Percentiles rank a stretch among this genome's conserved stretches.
These are phyloP conservation scores for Darevskia nairensis DNA, from an alignment of 2,797 vertebrate species.

Conservation along the genomic window DNA sequence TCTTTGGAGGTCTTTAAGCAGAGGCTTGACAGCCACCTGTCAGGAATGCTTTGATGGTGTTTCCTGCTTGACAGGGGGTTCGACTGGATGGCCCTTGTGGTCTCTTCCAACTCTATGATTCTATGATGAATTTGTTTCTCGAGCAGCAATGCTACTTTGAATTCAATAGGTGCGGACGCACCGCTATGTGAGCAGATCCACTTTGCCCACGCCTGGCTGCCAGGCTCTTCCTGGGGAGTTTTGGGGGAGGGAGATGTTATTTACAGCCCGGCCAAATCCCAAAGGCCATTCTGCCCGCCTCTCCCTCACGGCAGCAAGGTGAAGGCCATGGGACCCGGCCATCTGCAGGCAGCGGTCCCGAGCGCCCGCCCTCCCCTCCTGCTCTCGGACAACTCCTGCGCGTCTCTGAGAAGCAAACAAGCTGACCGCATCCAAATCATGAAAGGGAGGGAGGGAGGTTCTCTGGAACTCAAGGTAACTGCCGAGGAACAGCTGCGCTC, in stretches of 20 bases:
- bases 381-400: conserved; percentile 22
- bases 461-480: conserved; percentile 60
- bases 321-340: conserved; percentile 70
- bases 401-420: conserved; percentile 54
- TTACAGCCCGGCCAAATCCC: background rate
- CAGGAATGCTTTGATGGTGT: too few species aligned
- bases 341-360: conserved; percentile 54
- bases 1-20: too few species aligned
- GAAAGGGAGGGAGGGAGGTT: background rate
- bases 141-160: background rate
- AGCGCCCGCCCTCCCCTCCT: background rate
- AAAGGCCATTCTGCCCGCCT: background rate
- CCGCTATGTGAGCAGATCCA: too few species aligned
- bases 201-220: background rate
- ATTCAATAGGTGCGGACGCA: background rate
- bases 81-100: too few species aligned
- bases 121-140: background rate
- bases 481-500: background rate
- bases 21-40: too few species aligned
- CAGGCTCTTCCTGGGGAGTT: background rate
- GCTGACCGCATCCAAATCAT: accelerated
- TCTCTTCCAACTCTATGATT: too few species aligned
- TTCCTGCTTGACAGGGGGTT: too few species aligned
- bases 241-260: background rate
- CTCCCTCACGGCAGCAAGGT: conserved; percentile 40